Conservation (phyloP, 2,888 invertebrate species). For the Leucania comma region DNA sequence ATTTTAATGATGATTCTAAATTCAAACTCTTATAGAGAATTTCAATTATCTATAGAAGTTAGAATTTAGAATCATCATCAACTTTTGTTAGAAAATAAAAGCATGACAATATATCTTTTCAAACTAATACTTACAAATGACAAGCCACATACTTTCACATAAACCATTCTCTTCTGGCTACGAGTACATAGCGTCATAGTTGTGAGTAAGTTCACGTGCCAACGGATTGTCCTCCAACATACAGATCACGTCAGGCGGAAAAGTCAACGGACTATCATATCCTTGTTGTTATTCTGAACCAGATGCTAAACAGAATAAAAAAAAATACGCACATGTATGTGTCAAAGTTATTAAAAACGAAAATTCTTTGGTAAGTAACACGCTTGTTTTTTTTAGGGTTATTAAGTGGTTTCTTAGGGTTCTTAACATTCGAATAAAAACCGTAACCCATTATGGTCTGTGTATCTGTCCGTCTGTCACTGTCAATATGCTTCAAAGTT, state of each 20-base stretch:
- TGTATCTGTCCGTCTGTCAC: too few relatives aligned
- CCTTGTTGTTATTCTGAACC: constrained; percentile 59
- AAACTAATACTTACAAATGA: constrained; percentile 33
- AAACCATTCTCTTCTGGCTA: constrained; percentile 15
- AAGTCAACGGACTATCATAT: constrained; percentile 63
- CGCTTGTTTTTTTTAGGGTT: neutral
- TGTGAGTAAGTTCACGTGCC: constrained; percentile 53
- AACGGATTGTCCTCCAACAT: constrained; percentile 48
- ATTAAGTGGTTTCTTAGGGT: neutral
- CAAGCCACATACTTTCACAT: constrained; percentile 34
- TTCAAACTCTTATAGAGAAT: too few relatives aligned
- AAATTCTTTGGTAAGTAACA: neutral
- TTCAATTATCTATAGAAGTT: too few relatives aligned
- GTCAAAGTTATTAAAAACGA: constrained; percentile 17
- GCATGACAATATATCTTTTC: neutral
- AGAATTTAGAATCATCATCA: too few relatives aligned
- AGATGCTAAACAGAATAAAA: constrained; percentile 45
- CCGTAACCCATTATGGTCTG: too few relatives aligned
- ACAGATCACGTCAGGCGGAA: constrained; percentile 61
- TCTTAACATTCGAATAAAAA: too few relatives aligned
- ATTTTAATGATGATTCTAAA: too few relatives aligned
- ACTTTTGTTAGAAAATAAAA: too few relatives aligned
- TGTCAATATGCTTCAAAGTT: too few relatives aligned
- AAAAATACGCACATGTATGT: constrained; percentile 15
- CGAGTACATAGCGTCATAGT: constrained; percentile 14